Base-by-base conservation (phyloP, 2,113 vertebrate genomes). In the Anhinga rufa region DNA sequence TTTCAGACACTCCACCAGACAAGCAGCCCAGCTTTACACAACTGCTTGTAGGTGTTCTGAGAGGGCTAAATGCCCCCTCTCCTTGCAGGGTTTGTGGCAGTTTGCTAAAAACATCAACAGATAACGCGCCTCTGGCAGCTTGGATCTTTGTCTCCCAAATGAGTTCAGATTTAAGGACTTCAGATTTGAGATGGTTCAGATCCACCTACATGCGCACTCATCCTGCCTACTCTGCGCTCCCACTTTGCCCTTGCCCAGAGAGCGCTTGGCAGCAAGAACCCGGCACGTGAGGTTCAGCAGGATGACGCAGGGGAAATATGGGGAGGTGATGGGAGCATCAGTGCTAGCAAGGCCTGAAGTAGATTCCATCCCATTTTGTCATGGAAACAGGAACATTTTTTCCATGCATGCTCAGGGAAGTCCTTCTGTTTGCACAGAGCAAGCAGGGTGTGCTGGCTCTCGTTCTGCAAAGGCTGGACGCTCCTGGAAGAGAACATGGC, bases 401-500 rank as follows among this genome's bases (percentile, higher is more conserved):
- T 88, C 86, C 86, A 55, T 76, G 77, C 49, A 5, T 28, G 71
- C 91, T 86, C 19, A 95, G 91, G 86, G 91, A 91, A 90, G 74
- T 36, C 86, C 61, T 55, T 7, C 81, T 55, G 64, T 8, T 0
- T 65, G 79, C 85, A 15, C 38, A 62, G 77, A 85, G 82, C 42
- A 17, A 68, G 61, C 24, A 1, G 90, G 70, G 22, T 28, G 72
- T 75, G 52, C 93, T 94, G 97, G 90, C 96, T 89, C 51, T 34
- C 4, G 9, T 26, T 58, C 60, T 40, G 40, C 69, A 54, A 24
- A 24, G 71, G 58, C 70, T 66, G 80, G 85, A 82, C 5, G 14
- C 68, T 77, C 75, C 52, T 78, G 65, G 54, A 85, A 54, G 70
- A 78, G 91, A 94, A 48, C 60, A 31, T 9, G 54, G 86, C 58